Base-by-base conservation (phyloP, 2,113 vertebrate genomes). In the Mixornis gularis region DNA sequence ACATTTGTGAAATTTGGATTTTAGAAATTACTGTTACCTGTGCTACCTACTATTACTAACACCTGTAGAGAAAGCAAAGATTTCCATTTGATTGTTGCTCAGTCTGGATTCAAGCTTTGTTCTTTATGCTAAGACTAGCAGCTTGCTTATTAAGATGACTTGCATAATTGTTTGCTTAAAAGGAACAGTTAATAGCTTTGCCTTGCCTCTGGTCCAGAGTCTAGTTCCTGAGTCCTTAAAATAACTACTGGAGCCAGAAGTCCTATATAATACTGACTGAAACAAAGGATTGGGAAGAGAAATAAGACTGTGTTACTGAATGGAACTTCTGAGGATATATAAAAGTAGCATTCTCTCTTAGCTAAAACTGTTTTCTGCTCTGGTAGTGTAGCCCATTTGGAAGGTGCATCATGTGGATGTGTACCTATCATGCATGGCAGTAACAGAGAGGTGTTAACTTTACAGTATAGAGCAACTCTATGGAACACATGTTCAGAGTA, bases 351-450 rank as follows among this genome's bases (percentile, higher is more conserved):
- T 73, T 69, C 26, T 60, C 13, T 68, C 56, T 49, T 34, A 27
- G 32, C n/a, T 73, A 36, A 70, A 84, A 15, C 21, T 74, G 22
- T 25, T 44, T 62, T 78, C 51, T 59, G 44, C 51, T 58, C 34
- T 65, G 40, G 77, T 17, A 34, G 30, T 0, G 0, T 18, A 36
- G 55, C 24, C 38, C 8, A 6, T 64, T 34, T 62, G 63, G 20
- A 62, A 78, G 56, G 14, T 44, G 30, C 49, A 44, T 25, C 0
- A 1, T 10, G 2, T 76, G 53, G 32, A 18, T 1, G 0, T n/a
- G 17, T n/a, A 30, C 29, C 13, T 79, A 0, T 34, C 14, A 7
- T 55, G 68, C 21, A 52, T 44, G 71, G 73, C 69, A 73, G n/a
- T 63, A 53, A 83, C 25, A 77, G 52, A 30, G 30, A 29, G 1